Base-by-base conservation (phyloP, 2,888 invertebrate species). In the Heterodera filipjevi region DNA sequence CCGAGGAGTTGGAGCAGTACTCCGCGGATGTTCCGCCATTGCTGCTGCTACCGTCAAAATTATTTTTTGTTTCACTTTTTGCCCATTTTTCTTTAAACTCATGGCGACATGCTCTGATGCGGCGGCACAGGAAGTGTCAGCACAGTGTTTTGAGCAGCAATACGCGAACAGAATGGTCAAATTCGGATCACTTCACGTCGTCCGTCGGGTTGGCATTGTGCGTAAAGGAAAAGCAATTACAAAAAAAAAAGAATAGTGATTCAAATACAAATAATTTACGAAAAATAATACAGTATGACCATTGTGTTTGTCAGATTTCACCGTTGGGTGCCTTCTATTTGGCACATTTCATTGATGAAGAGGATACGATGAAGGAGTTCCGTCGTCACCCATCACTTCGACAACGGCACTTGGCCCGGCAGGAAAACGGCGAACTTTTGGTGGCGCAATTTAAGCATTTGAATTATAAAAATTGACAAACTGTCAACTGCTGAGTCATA, bases 251-350 rank as follows among this genome's bases (percentile, higher is more conserved):
- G 5, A 68, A 32, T 22, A 32, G 39, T 59, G 3, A n/a, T n/a
- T 30, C 2, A 19, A 59, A 32, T 19, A 27, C 16, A 5, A 16
- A 5, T 14, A 30, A 49, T 59, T 73, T 8, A 49, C 3, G 10
- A 35, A 12, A 27, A 27, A 49, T 35, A 49, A 66, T 30, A 2
- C n/a, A n/a, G n/a, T n/a, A n/a, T n/a, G n/a, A n/a, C n/a, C n/a
- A n/a, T n/a, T n/a, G n/a, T n/a, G n/a, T n/a, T n/a, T n/a, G n/a
- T 19, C 35, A 75, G 75, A 30, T 84, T 39, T 86, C 86, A 16
- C 87, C 86, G 64, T 83, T 86, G 39, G 82, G 84, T 22, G 86
- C 85, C 46, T 87, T 85, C 74, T 81, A 83, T 71, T 82, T 87
- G 33, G 80, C 82, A 71, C 75, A 81, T 44, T 79, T 81, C 71